Evolutionary conservation across 1,140 invertebrate genomes (phyloP), one percentile per base, ranked within the genome.

Genomic region (Meloidogyne exigua): DNA sequence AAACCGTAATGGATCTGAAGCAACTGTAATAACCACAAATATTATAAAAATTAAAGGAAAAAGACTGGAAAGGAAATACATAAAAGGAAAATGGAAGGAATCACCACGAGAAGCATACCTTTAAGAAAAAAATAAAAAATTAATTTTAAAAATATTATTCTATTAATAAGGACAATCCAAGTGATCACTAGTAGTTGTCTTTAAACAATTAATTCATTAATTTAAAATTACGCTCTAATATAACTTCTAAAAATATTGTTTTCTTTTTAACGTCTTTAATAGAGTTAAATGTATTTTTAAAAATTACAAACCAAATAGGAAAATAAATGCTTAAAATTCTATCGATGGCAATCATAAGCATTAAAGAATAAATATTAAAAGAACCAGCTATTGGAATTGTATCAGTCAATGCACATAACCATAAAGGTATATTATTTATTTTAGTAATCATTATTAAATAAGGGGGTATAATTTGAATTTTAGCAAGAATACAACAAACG

Each of bases 291-390:
- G n/a, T n/a, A n/a, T n/a, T n/a, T 32, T 32, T 32, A 32, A 32
- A 32, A 32, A 5, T 5, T 5, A 42, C 15, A 18, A 18, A 49
- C 65, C 65, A 67, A 39, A 67, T 67, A 18, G 65, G 65, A 39
- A 67, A 67, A 15, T n/a, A 67, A 15, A 67, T 67, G 7, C 65
- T 67, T 18, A 67, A n/a, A 28, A 67, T 28, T 67, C 65, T 67
- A 39, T 67, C 65, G 5, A 67, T 18, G 21, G 26, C 36, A 39
- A 67, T 67, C 18, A 67, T 13, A 28, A 67, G 1, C 65, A 67
- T 67, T 39, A 67, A 39, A 28, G 65, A 39, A 28, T 67, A 39
- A 67, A 67, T 67, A 39, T 67, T 67, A 15, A 67, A 39, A 67
- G 26, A 67, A 39, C 26, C 26, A 39, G 36, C 65, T 39, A 67